phyloP scores from a whole-genome alignment of 2,888 invertebrate genomes.

The Mimachlamys varia region DNA sequence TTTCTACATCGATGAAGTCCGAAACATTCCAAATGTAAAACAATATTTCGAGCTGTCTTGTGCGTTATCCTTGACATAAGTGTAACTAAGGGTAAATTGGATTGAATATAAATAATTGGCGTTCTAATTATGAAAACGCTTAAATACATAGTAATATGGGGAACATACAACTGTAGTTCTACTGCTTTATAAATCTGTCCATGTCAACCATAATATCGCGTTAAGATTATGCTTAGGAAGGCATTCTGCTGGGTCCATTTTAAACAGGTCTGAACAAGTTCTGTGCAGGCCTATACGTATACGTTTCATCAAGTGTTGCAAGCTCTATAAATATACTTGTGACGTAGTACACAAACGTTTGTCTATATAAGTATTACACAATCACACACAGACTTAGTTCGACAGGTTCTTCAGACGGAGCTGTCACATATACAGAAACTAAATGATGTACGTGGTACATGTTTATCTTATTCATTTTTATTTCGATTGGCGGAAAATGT shows the following conservation, averaged over 20 bases:
- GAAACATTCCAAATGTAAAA: background rate
- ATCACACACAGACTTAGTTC: background rate
- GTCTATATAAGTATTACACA: slow-evolving; percentile 3
- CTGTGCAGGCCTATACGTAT: background rate
- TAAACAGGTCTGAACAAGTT: background rate
- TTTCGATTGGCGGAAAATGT: no score
- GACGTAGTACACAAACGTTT: background rate
- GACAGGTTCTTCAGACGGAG: no score
- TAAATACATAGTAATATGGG: no score
- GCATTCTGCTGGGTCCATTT: background rate
- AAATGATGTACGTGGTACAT: no score
- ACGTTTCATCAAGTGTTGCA: background rate
- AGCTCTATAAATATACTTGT: background rate
- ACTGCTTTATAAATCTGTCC: no score
- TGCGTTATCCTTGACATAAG: background rate
- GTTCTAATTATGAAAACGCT: no score
- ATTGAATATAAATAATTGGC: no score
- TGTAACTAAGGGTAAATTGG: background rate
- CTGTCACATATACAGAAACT: no score
- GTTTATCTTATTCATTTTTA: no score
- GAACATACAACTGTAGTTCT: no score
- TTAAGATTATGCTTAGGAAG: no score
- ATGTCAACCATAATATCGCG: no score
- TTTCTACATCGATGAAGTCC: background rate
- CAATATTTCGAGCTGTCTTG: background rate